Conservation (phyloP, 2,113 vertebrate species). For the Abramis brama region DNA sequence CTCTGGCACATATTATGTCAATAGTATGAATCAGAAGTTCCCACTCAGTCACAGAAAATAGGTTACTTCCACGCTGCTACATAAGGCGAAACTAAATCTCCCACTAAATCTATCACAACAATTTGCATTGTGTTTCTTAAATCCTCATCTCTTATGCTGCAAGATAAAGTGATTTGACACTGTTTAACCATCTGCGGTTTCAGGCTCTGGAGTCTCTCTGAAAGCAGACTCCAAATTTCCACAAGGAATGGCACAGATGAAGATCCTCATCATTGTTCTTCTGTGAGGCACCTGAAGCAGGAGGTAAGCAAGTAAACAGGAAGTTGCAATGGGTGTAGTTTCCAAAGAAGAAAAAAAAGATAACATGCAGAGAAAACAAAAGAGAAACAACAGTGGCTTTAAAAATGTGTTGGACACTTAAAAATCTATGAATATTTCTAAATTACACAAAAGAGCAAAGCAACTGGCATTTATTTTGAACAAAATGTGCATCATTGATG, state of each 20-base stretch:
- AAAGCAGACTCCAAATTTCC: conserved; percentile 68
- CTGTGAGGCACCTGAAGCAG: conserved; percentile 57
- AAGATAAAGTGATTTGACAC: conserved; percentile 18
- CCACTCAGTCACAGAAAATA: too few relatives aligned
- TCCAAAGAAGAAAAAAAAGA: neutral
- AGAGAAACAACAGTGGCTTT: neutral
- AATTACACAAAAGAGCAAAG: neutral
- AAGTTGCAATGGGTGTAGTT: neutral
- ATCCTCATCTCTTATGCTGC: neutral
- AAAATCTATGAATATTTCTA: neutral
- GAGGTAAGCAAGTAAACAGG: conserved; percentile 54
- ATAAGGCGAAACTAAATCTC: neutral
- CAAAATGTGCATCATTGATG: neutral
- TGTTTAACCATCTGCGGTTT: conserved; percentile 15
- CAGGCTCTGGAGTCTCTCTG: conserved; percentile 74
- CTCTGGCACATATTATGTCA: too few relatives aligned
- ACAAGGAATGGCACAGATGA: conserved; percentile 66
- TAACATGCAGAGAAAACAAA: neutral
- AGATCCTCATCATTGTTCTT: conserved; percentile 45
- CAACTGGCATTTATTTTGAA: neutral
- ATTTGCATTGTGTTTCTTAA: neutral
- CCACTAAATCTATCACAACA: neutral
- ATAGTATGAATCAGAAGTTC: too few relatives aligned
- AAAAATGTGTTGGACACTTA: neutral
- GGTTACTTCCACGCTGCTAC: too few relatives aligned